Evolutionary conservation across 1,140 invertebrate genomes (phyloP).

Genomic region (Acyrthosiphon pisum): DNA sequence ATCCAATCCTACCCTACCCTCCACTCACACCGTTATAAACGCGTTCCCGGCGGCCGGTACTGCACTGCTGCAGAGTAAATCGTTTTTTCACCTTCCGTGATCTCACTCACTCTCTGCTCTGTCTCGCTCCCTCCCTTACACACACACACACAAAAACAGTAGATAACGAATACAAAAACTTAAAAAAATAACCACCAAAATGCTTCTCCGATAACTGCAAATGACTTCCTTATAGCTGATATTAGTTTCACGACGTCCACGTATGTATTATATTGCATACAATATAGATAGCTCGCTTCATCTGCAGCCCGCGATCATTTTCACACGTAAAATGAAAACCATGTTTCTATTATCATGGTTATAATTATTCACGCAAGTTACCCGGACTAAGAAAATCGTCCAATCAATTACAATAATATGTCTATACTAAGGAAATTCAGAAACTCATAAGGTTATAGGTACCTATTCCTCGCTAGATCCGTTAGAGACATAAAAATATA

Average conservation of each 20-base stretch:
- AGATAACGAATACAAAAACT: not conserved
- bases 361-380: not conserved
- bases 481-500: not conserved
- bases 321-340: too few relatives aligned
- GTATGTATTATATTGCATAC: not conserved
- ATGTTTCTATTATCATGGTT: not conserved
- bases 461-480: not conserved
- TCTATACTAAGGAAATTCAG: not conserved
- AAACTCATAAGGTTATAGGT: not conserved
- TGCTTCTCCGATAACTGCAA: not conserved
- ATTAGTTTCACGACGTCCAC: not conserved
- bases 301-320: too few relatives aligned
- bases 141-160: not conserved
- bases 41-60: not conserved
- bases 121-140: not conserved
- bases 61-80: conserved; percentile 22
- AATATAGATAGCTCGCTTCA: not conserved
- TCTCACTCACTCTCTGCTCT: not conserved
- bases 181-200: not conserved
- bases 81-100: not conserved
- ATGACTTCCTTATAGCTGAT: not conserved
- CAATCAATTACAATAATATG: not conserved
- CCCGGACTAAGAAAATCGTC: not conserved
- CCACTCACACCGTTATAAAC: not conserved
- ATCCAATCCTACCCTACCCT: not conserved